Base-by-base conservation (phyloP, 1,140 invertebrate genomes). In the Babylonia areolata region DNA sequence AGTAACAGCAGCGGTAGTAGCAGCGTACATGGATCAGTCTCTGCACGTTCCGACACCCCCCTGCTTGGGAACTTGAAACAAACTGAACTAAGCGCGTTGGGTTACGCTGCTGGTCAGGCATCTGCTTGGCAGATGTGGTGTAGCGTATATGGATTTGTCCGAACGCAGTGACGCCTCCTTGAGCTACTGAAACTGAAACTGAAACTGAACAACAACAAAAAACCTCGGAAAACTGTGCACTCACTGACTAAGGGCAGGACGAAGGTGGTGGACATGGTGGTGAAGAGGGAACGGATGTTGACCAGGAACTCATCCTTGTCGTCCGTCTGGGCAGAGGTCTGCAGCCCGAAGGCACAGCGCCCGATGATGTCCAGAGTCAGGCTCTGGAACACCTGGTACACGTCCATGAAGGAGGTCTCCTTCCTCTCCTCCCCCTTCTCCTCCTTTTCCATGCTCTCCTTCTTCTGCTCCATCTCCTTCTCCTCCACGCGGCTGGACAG, bases 291-390 rank as follows among this genome's bases (percentile, higher is more conserved):
- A 35, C 89, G 85, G 51, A 92, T 92, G 46, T 90, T 91, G 20
- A 83, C 85, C 28, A 93, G 84, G 78, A 93, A 92, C 31, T 88
- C 87, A 94, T 95, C 88, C 88, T 90, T 85, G 2, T 94, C 9
- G 94, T 95, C 86, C 89, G 94, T 81, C 94, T 95, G 88, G 93
- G 95, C 90, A 40, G 94, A 91, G 0, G 94, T 94, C 69, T 94
- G 92, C 83, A 95, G 93, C 0, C 95, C 95, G 39, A 95, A 92
- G 1, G 95, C 95, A 86, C 94, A 95, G 78, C 93, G 90, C 46
- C 94, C 94, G 84, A 95, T 95, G 2, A 95, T 94, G 87, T 95
- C 95, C 39, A 95, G 86, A 0, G 95, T 95, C 3, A 95, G 88
- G 17, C 94, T 92, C 89, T 95, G 92, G 89, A 93, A 95, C 23